Base-by-base conservation (phyloP, 2,888 invertebrate genomes). In the Polydrusus tereticollis region DNA sequence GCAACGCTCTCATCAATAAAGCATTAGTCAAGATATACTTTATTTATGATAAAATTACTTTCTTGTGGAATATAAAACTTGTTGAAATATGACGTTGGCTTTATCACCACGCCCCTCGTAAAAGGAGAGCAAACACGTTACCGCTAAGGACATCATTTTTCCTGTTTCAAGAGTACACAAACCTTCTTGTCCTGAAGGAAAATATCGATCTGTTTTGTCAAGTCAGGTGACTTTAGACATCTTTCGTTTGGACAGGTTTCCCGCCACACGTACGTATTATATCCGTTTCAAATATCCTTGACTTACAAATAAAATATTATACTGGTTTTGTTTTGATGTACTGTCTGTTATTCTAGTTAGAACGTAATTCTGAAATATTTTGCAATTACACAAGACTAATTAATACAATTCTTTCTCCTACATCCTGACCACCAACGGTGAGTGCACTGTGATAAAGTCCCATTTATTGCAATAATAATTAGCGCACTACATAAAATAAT, bases 31-130 rank as follows among this genome's bases (percentile, higher is more conserved):
- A 20, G 23, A 14, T 50, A 50, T 50, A 6, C 8, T 50, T 50
- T 50, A 50, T 50, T 23, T 50, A 50, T 50, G 50, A 26, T 50
- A 23, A 26, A 23, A 50, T 26, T 50, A 26, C 26, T 50, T 20
- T 14, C 1, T 6, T 29, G 8, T 55, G 23, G 52, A 29, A 68
- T 68, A 68, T 50, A 65, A 60, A 68, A 68, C 59, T 68, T 50
- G 67, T 68, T 45, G 67, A 67, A 58, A 67, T 59, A 59, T 58
- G 67, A 43, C 23, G 59, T 47, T 33, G 33, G 45, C 50, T 67
- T 68, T 68, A 68, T 68, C 67, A 68, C 47, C 67, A 68, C 67
- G 50, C 59, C n/a, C 59, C 67, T 26, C 26, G 41, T 45, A 52
- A 47, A 64, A 64, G 55, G 52, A 41, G 16, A 45, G 33, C 36